Percentiles rank a stretch among this genome's conserved stretches.
Conservation (phyloP, 2,113 vertebrate genomes). For the Gallinago undulata region DNA sequence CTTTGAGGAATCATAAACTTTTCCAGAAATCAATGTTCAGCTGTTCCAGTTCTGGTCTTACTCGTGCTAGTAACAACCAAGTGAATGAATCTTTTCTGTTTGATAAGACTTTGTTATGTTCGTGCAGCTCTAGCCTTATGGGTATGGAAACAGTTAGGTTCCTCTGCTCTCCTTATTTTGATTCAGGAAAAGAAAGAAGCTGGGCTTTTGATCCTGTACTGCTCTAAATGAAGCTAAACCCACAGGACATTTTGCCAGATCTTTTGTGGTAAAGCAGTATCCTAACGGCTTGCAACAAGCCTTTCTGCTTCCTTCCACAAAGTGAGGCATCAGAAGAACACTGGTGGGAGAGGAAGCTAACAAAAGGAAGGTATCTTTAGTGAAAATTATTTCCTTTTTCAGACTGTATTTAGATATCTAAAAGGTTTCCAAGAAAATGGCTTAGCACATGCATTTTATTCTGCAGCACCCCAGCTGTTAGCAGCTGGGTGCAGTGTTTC, state of each 20-base stretch:
- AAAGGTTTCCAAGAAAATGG: not conserved
- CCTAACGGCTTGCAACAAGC: not conserved
- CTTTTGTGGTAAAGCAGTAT: not conserved
- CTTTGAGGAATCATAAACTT: not conserved
- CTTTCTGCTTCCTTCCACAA: constrained; percentile 4
- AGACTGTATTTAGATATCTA: not conserved
- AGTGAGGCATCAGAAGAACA: not conserved
- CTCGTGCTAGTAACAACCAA: not conserved
- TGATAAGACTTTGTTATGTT: not conserved
- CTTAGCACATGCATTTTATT: not conserved
- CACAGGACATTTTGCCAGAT: not conserved
- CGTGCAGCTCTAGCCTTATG: not conserved
- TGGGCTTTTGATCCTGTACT: not conserved
- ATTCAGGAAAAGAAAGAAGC: not conserved
- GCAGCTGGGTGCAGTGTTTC: constrained; percentile 6
- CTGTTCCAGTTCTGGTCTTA: not conserved
- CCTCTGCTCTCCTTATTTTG: constrained; percentile 3
- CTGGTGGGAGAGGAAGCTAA: not conserved
- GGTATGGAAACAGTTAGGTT: not conserved
- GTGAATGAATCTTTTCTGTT: not conserved
- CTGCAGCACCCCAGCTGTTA: not conserved
- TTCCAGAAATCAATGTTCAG: not conserved
- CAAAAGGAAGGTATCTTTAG: not conserved
- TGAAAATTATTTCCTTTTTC: not conserved
- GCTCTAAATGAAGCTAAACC: not conserved